Evolutionary conservation across 1,140 invertebrate species (phyloP).

Genomic region (Bilobella aurantiaca): DNA sequence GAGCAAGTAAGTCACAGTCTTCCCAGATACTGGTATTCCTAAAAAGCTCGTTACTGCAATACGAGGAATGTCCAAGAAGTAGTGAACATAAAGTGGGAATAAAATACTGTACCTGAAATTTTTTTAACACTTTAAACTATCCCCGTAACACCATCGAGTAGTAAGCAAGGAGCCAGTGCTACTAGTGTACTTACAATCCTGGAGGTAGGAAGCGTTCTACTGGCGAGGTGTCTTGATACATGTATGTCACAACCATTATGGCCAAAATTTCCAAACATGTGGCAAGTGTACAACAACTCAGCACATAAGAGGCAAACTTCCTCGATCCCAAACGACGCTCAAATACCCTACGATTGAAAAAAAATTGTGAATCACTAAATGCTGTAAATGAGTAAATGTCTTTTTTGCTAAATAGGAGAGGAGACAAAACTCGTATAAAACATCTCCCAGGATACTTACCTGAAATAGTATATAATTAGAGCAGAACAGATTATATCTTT

Average conservation of each 20-base stretch:
- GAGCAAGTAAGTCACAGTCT: constrained; percentile 47
- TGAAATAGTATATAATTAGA: constrained; percentile 48
- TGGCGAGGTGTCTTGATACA: constrained; percentile 37
- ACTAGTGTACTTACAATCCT: constrained; percentile 40
- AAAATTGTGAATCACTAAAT: too few relatives aligned
- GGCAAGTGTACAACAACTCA: constrained; percentile 42
- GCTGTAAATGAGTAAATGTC: too few relatives aligned
- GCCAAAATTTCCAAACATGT: constrained; percentile 41
- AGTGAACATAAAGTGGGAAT: constrained; percentile 44
- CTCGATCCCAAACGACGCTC: constrained; percentile 48
- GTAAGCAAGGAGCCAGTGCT: background rate
- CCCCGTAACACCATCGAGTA: background rate
- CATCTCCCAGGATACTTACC: too few relatives aligned
- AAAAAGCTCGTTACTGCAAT: constrained; percentile 44
- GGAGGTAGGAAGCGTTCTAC: constrained; percentile 40
- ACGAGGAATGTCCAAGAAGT: constrained; percentile 47
- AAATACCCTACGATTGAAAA: too few relatives aligned
- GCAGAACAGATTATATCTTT: constrained; percentile 47
- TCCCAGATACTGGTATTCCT: constrained; percentile 47
- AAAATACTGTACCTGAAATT: constrained; percentile 42
- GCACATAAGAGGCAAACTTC: constrained; percentile 45
- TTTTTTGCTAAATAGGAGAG: too few relatives aligned
- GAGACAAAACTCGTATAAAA: too few relatives aligned
- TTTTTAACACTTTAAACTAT: background rate
- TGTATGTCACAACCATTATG: constrained; percentile 37